Evolutionary conservation across 2,888 invertebrate genomes (phyloP), one percentile per base, ranked within the genome.

Genomic region (Tineola bisselliella): DNA sequence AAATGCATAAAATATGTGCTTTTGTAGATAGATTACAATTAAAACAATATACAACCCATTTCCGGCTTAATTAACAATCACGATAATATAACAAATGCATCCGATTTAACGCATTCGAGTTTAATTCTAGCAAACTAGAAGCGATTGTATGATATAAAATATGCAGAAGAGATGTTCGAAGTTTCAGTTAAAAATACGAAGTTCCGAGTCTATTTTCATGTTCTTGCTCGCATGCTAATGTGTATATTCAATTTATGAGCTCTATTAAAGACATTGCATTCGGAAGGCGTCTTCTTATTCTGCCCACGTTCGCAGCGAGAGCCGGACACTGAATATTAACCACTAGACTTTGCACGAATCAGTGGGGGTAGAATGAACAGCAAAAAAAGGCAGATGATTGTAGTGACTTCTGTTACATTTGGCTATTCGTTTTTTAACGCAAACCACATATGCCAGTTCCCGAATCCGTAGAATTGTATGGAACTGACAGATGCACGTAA

Each of bases 261-360:
- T 68, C 78, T 77, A 77, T 80, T 79, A 80, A 79, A 78, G 79
- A 79, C 80, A 76, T 74, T 74, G 77, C 78, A 75, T 74, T 67
- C 70, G 72, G 64, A 63, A 63, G 63, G 48, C 62, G 52, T 62
- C 62, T 68, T 65, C 44, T 62, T 57, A 69, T 64, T 63, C 64
- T 38, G 60, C 62, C 65, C 70, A 70, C 70, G 69, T 70, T 63
- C 65, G 65, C 57, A 62, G 4, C 61, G 18, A 17, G 30, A 44
- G 63, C 63, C 65, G 66, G 67, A 73, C 70, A 64, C 70, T 70
- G 77, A 76, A 78, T 77, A 77, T 75, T 77, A 76, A 76, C 74
- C 64, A 67, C 65, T 15, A 48, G 48, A 48, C 48, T n/a, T 44
- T 44, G n/a, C n/a, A 11, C 48, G 38, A 38, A 38, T 2, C 3